These are phyloP conservation scores for Huso huso DNA, from an alignment of 2,797 vertebrate genomes.

Conservation along the genomic window DNA sequence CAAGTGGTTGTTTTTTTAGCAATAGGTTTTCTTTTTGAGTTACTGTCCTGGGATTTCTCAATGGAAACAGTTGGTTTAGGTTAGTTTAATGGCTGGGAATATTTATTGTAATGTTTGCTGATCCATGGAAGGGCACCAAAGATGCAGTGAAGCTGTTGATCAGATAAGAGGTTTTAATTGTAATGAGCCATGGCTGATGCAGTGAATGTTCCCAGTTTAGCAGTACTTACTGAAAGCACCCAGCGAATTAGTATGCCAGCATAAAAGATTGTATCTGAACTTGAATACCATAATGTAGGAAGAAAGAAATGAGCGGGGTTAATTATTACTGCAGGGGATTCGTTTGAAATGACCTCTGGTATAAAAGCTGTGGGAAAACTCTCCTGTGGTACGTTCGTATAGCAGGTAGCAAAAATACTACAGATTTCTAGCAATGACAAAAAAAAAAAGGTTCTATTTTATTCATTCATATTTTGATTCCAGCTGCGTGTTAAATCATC, in stretches of 20 bases:
- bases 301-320: conserved; percentile 30
- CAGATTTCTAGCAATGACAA: too few relatives aligned
- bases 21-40: too few relatives aligned
- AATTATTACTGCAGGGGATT: conserved; percentile 21
- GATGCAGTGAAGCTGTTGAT: background rate
- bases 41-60: too few relatives aligned
- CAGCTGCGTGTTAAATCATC: too few relatives aligned
- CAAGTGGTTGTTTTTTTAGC: too few relatives aligned
- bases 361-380: conserved; percentile 22
- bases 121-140: background rate
- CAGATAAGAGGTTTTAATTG: background rate
- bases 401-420: too few relatives aligned
- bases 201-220: background rate
- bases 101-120: background rate
- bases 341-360: conserved; percentile 10
- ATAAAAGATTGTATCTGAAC: conserved; percentile 38
- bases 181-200: background rate
- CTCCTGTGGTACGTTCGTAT: too few relatives aligned
- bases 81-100: too few relatives aligned
- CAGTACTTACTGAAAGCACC: background rate
- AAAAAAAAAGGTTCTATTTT: too few relatives aligned
- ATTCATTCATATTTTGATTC: too few relatives aligned
- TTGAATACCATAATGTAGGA: conserved; percentile 32
- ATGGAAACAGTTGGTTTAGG: too few relatives aligned
- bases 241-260: conserved; percentile 32